phyloP scores from a whole-genome alignment of 2,113 vertebrate species.

The Boleophthalmus pectinirostris region DNA sequence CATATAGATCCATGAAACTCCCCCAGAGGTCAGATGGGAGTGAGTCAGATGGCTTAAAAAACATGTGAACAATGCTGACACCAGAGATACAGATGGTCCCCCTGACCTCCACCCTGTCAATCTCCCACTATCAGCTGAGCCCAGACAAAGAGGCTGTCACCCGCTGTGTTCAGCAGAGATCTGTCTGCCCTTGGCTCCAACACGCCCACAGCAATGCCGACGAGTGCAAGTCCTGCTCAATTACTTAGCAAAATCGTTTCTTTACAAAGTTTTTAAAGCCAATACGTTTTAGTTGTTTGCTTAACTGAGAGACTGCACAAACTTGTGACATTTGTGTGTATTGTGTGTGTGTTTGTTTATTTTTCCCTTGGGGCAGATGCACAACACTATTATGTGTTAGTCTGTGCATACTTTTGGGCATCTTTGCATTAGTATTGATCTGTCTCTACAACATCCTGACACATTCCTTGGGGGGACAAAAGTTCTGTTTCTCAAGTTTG shows the following conservation, averaged over 20 bases:
- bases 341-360: too few relatives aligned
- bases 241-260: neutral
- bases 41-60: neutral
- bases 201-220: neutral
- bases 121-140: conserved; percentile 1
- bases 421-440: too few relatives aligned
- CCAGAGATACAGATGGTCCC: neutral
- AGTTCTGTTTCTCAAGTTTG: too few relatives aligned
- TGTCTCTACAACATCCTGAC: too few relatives aligned
- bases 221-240: neutral
- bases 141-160: conserved; percentile 2
- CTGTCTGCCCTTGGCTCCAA: neutral
- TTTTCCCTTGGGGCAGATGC: too few relatives aligned
- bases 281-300: neutral
- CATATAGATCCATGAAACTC: neutral
- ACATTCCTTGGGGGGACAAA: too few relatives aligned
- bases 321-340: too few relatives aligned
- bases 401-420: too few relatives aligned
- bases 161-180: neutral
- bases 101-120: neutral
- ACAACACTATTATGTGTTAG: too few relatives aligned
- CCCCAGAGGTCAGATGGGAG: neutral
- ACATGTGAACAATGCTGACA: neutral
- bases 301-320: neutral
- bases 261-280: neutral